A percentile compares a stretch with the other conserved stretches of the same genome.
Conservation (phyloP, 2,113 vertebrate genomes). For the Erythrolamprus reginae region DNA sequence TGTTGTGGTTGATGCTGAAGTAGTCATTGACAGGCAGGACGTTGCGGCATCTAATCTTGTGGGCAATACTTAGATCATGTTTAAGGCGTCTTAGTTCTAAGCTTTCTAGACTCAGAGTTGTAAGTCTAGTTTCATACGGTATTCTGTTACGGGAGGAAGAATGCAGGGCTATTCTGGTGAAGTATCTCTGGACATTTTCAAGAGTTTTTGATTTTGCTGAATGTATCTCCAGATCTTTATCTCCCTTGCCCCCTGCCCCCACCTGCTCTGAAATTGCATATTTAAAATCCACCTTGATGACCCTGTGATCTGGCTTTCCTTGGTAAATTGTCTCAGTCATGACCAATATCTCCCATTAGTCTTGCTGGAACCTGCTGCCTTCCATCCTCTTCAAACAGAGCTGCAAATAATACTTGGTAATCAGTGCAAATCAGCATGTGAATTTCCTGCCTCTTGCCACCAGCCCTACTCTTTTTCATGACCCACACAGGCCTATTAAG, state of each 20-base stretch:
- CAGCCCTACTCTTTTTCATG: constrained; percentile 14
- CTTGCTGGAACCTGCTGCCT: background rate
- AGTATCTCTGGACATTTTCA: too few species aligned
- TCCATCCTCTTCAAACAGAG: background rate
- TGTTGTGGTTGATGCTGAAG: too few species aligned
- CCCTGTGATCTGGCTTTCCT: background rate
- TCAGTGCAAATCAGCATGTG: background rate
- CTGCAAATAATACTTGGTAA: background rate
- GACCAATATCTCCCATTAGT: background rate
- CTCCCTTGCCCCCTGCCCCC: fast-evolving
- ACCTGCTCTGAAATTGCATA: background rate
- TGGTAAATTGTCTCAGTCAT: background rate
- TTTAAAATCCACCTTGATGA: background rate
- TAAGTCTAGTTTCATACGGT: too few species aligned
- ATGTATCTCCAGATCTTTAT: background rate
- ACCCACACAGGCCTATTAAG: constrained; percentile 3
- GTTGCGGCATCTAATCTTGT: too few species aligned
- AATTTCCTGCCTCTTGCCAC: background rate
- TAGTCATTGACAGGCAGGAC: too few species aligned
- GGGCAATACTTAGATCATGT: too few species aligned
- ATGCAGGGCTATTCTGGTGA: too few species aligned
- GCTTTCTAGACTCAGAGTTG: too few species aligned
- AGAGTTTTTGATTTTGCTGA: background rate
- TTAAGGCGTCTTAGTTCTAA: too few species aligned
- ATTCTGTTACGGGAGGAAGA: too few species aligned